Evolutionary conservation across 2,888 invertebrate genomes (phyloP).

Genomic region (Neoitamus cyanurus): DNA sequence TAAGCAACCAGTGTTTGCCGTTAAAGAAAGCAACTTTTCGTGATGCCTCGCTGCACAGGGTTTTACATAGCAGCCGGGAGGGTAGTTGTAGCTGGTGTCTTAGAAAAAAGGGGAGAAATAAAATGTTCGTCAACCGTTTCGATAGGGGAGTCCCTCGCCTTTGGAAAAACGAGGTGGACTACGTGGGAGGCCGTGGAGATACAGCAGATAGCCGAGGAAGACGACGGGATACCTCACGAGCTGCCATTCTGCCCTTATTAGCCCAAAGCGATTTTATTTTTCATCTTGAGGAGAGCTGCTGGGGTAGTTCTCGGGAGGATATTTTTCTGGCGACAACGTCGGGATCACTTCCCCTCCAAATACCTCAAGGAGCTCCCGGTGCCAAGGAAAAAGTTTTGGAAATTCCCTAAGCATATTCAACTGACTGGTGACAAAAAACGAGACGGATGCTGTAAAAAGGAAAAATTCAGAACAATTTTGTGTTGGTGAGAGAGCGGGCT

Average conservation of each 20-base stretch:
- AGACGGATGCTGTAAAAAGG: slow-evolving; percentile 38
- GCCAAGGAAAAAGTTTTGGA: slow-evolving; percentile 4
- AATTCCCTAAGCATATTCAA: slow-evolving; percentile 29
- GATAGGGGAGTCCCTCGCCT: background rate
- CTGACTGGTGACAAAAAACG: slow-evolving; percentile 38
- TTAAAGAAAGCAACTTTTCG: slow-evolving; percentile 23
- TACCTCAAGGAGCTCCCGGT: slow-evolving; percentile 12
- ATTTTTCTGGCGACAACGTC: slow-evolving; percentile 2
- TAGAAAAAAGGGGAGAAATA: slow-evolving; percentile 46
- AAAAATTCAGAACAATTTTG: slow-evolving; percentile 37
- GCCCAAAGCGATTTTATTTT: slow-evolving; percentile 34
- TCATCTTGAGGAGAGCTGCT: background rate
- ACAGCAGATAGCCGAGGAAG: background rate
- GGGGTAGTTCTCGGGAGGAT: background rate
- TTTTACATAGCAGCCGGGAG: background rate
- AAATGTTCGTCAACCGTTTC: slow-evolving; percentile 43
- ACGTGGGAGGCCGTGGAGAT: background rate
- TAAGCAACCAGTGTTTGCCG: slow-evolving; percentile 28
- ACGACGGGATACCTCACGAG: slow-evolving; percentile 17
- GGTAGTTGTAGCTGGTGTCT: slow-evolving; percentile 10
- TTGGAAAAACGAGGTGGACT: background rate
- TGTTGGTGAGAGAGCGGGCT: slow-evolving; percentile 36
- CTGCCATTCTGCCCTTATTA: slow-evolving; percentile 20
- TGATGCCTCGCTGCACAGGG: background rate
- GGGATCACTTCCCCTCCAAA: slow-evolving; percentile 21